phyloP scores from a whole-genome alignment of 2,888 invertebrate genomes.

The Pollenia griseotomentosa region DNA sequence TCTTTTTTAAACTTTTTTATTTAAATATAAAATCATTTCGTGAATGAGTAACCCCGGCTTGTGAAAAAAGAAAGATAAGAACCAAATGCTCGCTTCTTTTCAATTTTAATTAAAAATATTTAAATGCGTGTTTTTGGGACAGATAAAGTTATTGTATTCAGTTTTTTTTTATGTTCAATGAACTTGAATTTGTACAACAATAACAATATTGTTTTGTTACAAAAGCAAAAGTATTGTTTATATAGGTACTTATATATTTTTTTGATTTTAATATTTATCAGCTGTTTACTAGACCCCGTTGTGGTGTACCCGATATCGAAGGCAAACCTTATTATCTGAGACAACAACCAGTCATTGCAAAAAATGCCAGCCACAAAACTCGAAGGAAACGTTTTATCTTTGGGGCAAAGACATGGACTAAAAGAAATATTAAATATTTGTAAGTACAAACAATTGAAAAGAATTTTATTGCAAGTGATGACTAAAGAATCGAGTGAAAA shows the following conservation, averaged over 20 bases:
- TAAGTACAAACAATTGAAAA: conserved; percentile 82
- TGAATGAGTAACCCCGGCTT: conserved; percentile 25
- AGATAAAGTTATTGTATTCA: conserved; percentile 38
- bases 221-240: not conserved
- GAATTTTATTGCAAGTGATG: not conserved
- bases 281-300: conserved; percentile 88
- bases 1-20: not conserved
- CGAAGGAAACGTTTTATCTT: conserved; percentile 86
- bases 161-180: conserved; percentile 61
- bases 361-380: conserved; percentile 9
- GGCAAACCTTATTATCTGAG: conserved; percentile 74
- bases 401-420: conserved; percentile 88
- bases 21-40: not conserved
- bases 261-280: conserved; percentile 79
- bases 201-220: not conserved
- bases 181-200: conserved; percentile 67
- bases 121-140: conserved; percentile 17
- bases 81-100: not conserved
- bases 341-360: conserved; percentile 35
- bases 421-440: conserved; percentile 88
- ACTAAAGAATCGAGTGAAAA: no score
- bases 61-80: conserved; percentile 44
- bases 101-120: not conserved
- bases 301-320: conserved; percentile 89
- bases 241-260: not conserved